Evolutionary conservation across 2,888 invertebrate species (phyloP), one percentile per base, ranked within the genome.

Genomic region (Elmis aenea): DNA sequence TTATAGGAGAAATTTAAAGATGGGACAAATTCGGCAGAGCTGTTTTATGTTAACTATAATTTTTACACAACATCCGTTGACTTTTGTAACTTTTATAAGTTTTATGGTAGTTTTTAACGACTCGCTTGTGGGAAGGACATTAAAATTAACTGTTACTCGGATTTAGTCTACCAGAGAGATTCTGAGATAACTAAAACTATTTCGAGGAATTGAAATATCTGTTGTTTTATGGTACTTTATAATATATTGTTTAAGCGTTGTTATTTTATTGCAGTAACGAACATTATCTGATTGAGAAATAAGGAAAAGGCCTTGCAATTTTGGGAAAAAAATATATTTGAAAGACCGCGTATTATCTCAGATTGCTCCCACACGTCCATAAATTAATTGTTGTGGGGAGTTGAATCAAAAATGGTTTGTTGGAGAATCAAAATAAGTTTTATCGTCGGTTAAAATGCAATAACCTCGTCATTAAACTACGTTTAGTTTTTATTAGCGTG

Each of bases 151-250:
- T 33, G 37, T 36, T 29, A 28, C 29, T 38, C 16, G 33, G 33
- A 41, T 41, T 37, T 41, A 16, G 41, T 37, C 28, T 33, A 35
- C 35, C 40, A 31, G 20, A 40, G 36, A 41, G 37, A 41, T 41
- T 41, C 36, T 26, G 25, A 33, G 41, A 41, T 41, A 41, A 41
- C 36, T 28, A 13, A 36, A 29, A 32, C 13, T 33, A 32, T 42
- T 38, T 42, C 28, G 31, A 20, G 12, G 35, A 38, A 42, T 42
- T 42, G 38, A 42, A 42, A 38, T 35, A 35, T 42, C 38, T 32
- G 26, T 11, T 23, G 33, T 38, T 42, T 42, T 42, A 42, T 38
- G 42, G 28, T 35, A 23, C 20, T 35, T 23, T 23, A 33, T 38
- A 28, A 33, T 38, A 21, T 28, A 13, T 18, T n/a, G 13, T 13